These are phyloP conservation scores for Colaptes auratus DNA, from an alignment of 2,113 vertebrate genomes.

Conservation along the genomic window DNA sequence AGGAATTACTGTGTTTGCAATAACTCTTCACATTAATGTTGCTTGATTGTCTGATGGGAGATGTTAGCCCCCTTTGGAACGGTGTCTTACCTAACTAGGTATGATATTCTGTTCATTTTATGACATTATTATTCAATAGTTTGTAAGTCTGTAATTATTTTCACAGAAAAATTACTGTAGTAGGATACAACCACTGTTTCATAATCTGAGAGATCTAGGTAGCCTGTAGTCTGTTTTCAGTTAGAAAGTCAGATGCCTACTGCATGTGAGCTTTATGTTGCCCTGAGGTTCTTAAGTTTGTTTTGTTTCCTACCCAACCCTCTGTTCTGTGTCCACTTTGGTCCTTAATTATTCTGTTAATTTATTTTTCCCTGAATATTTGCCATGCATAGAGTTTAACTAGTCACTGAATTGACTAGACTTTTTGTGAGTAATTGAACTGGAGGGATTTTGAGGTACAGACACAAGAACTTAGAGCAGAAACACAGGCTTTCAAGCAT, in stretches of 20 bases:
- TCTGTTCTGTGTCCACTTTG: not conserved
- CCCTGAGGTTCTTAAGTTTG: not conserved
- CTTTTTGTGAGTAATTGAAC: not conserved
- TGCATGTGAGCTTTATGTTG: not conserved
- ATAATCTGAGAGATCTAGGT: not conserved
- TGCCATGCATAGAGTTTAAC: not conserved
- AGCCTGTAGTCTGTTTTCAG: not conserved
- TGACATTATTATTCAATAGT: constrained; percentile 14
- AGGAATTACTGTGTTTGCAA: not conserved
- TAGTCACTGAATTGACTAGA: not conserved
- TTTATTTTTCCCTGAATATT: not conserved
- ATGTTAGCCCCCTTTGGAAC: not conserved
- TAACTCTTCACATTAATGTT: not conserved
- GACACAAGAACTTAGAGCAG: not conserved
- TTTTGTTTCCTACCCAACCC: not conserved
- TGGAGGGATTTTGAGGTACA: not conserved
- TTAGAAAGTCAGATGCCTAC: not conserved
- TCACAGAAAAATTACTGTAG: not conserved
- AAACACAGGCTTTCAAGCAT: not conserved
- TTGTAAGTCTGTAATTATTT: not conserved
- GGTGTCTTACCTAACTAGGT: not conserved
- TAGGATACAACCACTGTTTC: not conserved
- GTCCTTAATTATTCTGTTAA: not conserved
- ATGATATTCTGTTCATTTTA: not conserved
- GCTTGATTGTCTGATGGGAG: not conserved